phyloP scores from a whole-genome alignment of 92 coral and sea anemone species.

The Epizoanthus ramosus region DNA sequence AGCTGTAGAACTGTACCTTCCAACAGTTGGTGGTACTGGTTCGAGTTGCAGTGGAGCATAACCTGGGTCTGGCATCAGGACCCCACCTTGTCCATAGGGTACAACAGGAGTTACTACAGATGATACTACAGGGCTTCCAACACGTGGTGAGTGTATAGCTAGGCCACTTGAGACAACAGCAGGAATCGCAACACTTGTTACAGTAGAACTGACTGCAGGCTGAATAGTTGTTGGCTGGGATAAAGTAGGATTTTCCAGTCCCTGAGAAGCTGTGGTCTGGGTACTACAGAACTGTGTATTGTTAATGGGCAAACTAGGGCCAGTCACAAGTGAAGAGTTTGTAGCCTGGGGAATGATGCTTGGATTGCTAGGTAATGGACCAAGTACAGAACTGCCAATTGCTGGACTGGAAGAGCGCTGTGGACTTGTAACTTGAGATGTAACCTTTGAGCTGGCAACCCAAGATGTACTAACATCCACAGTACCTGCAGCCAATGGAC shows the following conservation, averaged over 20 bases:
- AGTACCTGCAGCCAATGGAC: constrained; percentile 27
- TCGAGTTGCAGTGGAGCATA: too few relatives aligned
- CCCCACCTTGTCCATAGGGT: background rate
- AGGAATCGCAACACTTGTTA: background rate
- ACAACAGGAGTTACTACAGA: background rate
- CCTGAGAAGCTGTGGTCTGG: background rate
- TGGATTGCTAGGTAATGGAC: background rate
- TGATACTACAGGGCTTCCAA: background rate
- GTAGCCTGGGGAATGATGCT: constrained; percentile 3
- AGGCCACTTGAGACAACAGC: background rate
- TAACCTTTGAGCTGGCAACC: background rate
- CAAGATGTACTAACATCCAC: constrained; percentile 17
- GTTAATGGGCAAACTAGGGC: background rate
- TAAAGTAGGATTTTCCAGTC: background rate
- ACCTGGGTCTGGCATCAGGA: background rate
- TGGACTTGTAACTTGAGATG: constrained; percentile 20
- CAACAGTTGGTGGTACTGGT: too few relatives aligned
- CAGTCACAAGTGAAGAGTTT: background rate
- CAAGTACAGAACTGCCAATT: background rate
- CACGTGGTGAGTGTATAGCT: background rate
- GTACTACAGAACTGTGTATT: background rate
- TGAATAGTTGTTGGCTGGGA: constrained; percentile 2
- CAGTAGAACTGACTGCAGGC: constrained; percentile 1
- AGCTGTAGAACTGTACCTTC: background rate
- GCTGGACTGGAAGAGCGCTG: constrained; percentile 17